phyloP scores from a whole-genome alignment of 2,888 invertebrate genomes.

The Agelastica alni region DNA sequence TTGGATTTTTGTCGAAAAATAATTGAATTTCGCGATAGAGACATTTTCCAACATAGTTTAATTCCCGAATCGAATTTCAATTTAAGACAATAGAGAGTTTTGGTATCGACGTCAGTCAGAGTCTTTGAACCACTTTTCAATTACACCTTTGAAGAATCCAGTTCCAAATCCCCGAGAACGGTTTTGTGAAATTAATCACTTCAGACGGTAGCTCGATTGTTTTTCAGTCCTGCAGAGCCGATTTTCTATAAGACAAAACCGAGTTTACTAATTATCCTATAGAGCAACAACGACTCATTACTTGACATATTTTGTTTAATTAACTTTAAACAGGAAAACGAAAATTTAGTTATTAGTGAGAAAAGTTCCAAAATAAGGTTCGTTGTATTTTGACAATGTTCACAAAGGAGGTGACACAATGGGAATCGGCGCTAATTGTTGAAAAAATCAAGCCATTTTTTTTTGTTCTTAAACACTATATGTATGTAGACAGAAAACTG shows the following conservation, averaged over 20 bases:
- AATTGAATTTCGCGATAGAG: constrained; percentile 42
- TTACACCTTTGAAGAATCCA: constrained; percentile 48
- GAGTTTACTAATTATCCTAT: too few species aligned
- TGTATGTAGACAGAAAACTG: too few species aligned
- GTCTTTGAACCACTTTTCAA: constrained; percentile 34
- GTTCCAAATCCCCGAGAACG: constrained; percentile 45
- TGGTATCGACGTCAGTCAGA: neutral
- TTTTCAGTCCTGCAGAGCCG: neutral
- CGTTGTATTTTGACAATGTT: too few species aligned
- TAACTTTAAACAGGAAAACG: too few species aligned
- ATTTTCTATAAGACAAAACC: neutral
- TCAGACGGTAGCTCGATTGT: neutral
- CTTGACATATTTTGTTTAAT: too few species aligned
- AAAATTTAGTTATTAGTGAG: too few species aligned
- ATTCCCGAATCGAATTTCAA: constrained; percentile 40
- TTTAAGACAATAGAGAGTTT: constrained; percentile 37
- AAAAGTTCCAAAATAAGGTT: too few species aligned
- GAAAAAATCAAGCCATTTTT: too few species aligned
- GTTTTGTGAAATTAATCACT: constrained; percentile 49
- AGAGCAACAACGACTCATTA: neutral
- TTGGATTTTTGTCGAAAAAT: constrained; percentile 30
- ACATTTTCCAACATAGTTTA: constrained; percentile 41
- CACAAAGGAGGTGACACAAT: too few species aligned
- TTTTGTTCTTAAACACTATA: too few species aligned
- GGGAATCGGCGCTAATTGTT: too few species aligned